Evolutionary conservation across 2,113 vertebrate species (phyloP).

Genomic region (Ursus arctos): DNA sequence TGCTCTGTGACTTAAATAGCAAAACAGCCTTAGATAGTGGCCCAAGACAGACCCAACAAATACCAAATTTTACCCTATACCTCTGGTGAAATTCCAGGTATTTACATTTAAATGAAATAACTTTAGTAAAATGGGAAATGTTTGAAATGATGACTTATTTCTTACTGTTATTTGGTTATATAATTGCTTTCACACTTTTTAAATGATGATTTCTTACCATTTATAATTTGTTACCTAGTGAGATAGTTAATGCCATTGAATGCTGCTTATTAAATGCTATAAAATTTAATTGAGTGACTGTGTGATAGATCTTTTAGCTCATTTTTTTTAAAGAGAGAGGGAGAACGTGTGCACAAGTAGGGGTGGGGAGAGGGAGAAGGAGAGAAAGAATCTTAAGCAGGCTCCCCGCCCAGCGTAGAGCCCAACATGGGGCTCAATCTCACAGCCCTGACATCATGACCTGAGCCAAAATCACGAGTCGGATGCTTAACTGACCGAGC

Average conservation of each 20-base stretch:
- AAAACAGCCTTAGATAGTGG: conserved; percentile 29
- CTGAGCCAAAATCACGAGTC: neutral
- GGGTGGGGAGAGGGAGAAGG: neutral
- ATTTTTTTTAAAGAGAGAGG: neutral
- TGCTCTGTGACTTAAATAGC: conserved; percentile 18
- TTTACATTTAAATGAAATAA: conserved; percentile 58
- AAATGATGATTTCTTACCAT: conserved; percentile 10
- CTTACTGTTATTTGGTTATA: conserved; percentile 4
- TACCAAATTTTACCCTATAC: neutral
- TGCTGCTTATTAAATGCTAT: conserved; percentile 21
- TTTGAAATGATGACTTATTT: conserved; percentile 22
- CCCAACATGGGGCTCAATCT: neutral
- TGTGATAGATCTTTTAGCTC: neutral
- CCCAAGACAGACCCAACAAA: neutral
- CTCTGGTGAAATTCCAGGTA: neutral
- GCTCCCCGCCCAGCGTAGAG: neutral
- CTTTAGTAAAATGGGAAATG: conserved; percentile 43
- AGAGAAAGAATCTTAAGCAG: neutral
- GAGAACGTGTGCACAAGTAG: neutral
- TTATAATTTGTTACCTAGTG: conserved; percentile 55
- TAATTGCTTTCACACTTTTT: conserved; percentile 45
- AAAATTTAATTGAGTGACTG: conserved; percentile 54
- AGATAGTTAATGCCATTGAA: neutral
- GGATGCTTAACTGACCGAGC: neutral
- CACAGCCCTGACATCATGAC: neutral